phyloP scores from a whole-genome alignment of 2,113 vertebrate genomes.

The Notarius lentiginosus region DNA sequence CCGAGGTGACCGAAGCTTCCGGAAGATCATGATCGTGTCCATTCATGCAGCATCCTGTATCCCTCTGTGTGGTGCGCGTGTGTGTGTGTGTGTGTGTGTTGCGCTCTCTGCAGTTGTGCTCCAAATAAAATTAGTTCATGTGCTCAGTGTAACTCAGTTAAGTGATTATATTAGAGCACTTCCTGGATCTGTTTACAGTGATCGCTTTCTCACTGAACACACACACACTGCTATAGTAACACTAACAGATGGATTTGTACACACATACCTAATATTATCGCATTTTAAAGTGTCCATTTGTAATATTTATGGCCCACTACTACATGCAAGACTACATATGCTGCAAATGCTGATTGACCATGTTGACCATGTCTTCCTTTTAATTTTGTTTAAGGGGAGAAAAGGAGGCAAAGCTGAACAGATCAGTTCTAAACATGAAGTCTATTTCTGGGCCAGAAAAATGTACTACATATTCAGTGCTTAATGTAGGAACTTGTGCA shows the following conservation, averaged over 20 bases:
- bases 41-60: neutral
- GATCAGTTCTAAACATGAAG: neutral
- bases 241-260: neutral
- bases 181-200: neutral
- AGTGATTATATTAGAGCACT: neutral
- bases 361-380: neutral
- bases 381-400: neutral
- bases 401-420: neutral
- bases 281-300: neutral
- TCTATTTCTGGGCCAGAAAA: neutral
- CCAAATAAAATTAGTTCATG: neutral
- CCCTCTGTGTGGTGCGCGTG: neutral
- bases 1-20: no score
- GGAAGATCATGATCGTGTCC: no score
- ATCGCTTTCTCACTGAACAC: neutral
- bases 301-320: neutral
- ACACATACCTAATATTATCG: neutral
- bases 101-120: neutral
- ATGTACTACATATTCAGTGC: neutral
- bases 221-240: neutral
- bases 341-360: neutral
- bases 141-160: neutral
- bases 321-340: neutral
- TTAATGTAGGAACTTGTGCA: neutral
- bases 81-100: slow-evolving; percentile 1